Evolutionary conservation across 2,797 vertebrate genomes (phyloP).

Genomic region (Fratercula arctica): DNA sequence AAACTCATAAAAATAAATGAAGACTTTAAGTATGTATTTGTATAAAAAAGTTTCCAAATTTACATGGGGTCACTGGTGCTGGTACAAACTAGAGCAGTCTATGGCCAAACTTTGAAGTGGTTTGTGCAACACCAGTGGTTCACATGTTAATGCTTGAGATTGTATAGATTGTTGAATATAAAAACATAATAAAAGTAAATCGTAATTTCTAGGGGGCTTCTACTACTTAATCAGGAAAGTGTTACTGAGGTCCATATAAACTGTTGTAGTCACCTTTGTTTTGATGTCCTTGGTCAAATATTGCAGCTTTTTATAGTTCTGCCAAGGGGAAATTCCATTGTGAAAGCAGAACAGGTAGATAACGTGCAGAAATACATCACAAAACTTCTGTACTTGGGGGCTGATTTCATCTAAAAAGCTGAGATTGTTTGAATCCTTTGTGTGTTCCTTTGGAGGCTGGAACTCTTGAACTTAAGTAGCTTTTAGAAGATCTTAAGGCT

Average conservation of each 20-base stretch:
- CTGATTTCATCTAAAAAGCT: neutral
- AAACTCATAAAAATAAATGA: constrained; percentile 66
- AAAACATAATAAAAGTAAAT: neutral
- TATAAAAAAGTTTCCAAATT: constrained; percentile 6
- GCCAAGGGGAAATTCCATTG: neutral
- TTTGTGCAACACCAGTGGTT: neutral
- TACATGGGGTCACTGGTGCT: neutral
- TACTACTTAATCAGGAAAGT: neutral
- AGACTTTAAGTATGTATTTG: constrained; percentile 29
- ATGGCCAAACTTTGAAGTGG: neutral
- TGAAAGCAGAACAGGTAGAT: constrained; percentile 49
- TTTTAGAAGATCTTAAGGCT: neutral
- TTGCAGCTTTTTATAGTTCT: neutral
- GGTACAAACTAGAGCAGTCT: neutral
- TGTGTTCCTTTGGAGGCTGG: neutral
- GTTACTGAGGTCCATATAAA: neutral
- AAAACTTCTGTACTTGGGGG: neutral
- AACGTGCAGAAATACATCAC: neutral
- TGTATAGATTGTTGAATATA: neutral
- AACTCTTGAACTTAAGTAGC: neutral
- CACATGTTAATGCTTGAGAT: neutral
- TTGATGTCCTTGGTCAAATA: neutral
- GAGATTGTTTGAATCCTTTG: neutral
- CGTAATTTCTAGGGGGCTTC: neutral
- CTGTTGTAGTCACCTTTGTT: neutral